Conservation (phyloP, 2,797 vertebrate genomes). For the Schizopygopsis pylzovi region DNA sequence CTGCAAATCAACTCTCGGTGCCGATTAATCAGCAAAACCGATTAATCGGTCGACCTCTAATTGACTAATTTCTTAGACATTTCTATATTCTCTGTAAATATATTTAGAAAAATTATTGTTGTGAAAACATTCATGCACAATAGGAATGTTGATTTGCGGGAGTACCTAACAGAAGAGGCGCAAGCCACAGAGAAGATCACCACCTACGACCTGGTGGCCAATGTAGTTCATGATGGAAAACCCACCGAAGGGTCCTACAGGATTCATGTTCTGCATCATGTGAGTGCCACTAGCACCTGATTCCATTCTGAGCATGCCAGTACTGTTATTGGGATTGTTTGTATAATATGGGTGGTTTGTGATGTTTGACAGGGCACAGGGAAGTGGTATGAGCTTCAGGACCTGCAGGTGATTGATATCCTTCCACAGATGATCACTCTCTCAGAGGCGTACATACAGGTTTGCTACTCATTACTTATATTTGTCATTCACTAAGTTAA, state of each 20-base stretch:
- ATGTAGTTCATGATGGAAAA: slow-evolving; percentile 96
- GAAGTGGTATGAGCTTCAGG: slow-evolving; percentile 98
- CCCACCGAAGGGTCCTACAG: slow-evolving; percentile 93
- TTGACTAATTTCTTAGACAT: background rate
- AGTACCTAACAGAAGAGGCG: slow-evolving; percentile 94
- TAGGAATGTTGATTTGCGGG: slow-evolving; percentile 94
- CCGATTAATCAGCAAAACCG: too few relatives aligned
- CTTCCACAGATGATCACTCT: slow-evolving; percentile 98
- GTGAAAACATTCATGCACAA: background rate
- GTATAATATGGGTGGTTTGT: background rate
- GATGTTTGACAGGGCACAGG: slow-evolving; percentile 86
- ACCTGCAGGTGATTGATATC: slow-evolving; percentile 96
- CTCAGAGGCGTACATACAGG: slow-evolving; percentile 98
- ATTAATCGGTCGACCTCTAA: too few relatives aligned
- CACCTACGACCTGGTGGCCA: slow-evolving; percentile 94
- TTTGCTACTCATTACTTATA: slow-evolving; percentile 56
- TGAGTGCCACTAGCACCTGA: slow-evolving; percentile 69
- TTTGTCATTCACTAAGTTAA: background rate
- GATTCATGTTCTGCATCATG: slow-evolving; percentile 95
- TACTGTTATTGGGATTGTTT: background rate
- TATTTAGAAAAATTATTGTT: background rate
- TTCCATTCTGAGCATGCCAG: background rate
- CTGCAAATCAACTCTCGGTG: too few relatives aligned
- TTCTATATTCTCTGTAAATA: background rate
- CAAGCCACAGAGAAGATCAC: slow-evolving; percentile 88